A percentile compares a stretch with the other conserved stretches of the same genome.
These are phyloP conservation scores for Pseudochaenichthys georgianus DNA, from an alignment of 2,797 vertebrate species.

Conservation along the genomic window DNA sequence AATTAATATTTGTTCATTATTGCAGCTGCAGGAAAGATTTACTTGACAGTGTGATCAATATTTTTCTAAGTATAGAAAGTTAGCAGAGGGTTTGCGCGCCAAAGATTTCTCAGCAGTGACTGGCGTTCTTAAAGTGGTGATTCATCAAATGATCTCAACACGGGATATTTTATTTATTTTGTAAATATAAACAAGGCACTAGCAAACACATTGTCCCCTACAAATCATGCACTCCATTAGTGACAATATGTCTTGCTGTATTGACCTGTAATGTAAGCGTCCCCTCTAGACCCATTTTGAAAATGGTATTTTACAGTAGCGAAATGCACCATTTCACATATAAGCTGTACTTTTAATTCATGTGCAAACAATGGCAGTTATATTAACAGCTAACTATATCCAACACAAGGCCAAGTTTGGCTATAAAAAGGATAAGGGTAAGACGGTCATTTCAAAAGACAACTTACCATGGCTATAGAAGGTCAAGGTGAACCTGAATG, in stretches of 20 bases:
- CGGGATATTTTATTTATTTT: slow-evolving; percentile 19
- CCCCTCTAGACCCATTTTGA: slow-evolving; percentile 12
- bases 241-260: slow-evolving; percentile 49
- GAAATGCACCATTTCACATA: slow-evolving; percentile 37
- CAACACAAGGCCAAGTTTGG: not conserved
- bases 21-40: slow-evolving; percentile 36
- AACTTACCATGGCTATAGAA: not conserved
- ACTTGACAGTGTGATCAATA: slow-evolving; percentile 51
- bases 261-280: slow-evolving; percentile 51
- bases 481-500: not conserved
- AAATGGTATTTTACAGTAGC: slow-evolving; percentile 24
- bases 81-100: slow-evolving; percentile 36
- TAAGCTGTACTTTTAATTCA: slow-evolving; percentile 13
- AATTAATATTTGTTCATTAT: slow-evolving; percentile 31
- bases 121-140: slow-evolving; percentile 59
- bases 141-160: slow-evolving; percentile 66
- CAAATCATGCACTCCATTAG: slow-evolving; percentile 63
- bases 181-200: slow-evolving; percentile 57
- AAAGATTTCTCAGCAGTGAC: slow-evolving; percentile 43
- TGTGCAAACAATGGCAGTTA: not conserved
- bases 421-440: not conserved
- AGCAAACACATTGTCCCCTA: slow-evolving; percentile 55
- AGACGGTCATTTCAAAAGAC: not conserved
- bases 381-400: not conserved
- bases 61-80: slow-evolving; percentile 41